Evolutionary conservation across 1,140 invertebrate species (phyloP).

Genomic region (Mercenaria mercenaria): DNA sequence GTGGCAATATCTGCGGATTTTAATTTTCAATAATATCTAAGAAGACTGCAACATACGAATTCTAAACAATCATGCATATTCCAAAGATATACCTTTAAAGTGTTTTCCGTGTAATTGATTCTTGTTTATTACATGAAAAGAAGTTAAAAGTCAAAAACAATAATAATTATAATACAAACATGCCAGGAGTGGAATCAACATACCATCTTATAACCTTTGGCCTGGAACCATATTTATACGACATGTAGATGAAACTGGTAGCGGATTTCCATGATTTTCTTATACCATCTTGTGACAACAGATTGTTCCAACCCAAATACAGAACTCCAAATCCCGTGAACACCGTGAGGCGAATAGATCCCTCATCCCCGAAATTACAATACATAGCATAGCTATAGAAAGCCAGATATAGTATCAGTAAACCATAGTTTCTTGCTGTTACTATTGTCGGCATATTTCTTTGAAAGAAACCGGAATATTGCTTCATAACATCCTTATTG

Average conservation of each 20-base stretch:
- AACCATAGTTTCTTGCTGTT: not conserved
- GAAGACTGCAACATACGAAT: too few relatives aligned
- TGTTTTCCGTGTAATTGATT: too few relatives aligned
- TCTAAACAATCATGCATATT: too few relatives aligned
- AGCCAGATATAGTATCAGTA: not conserved
- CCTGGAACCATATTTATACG: not conserved
- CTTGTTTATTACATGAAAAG: too few relatives aligned
- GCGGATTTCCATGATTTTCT: not conserved
- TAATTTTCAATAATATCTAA: too few relatives aligned
- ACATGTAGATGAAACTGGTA: not conserved
- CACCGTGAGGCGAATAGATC: conserved; percentile 19
- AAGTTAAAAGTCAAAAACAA: too few relatives aligned
- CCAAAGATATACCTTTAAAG: too few relatives aligned
- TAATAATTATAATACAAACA: not conserved
- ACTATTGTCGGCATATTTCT: not conserved
- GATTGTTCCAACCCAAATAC: not conserved
- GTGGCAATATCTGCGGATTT: too few relatives aligned
- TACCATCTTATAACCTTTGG: conserved; percentile 29
- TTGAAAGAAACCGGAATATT: not conserved
- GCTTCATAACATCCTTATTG: too few relatives aligned
- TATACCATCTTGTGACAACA: not conserved
- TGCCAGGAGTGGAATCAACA: not conserved
- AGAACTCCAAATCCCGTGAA: conserved; percentile 8
- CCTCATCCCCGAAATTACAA: conserved; percentile 10
- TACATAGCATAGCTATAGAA: conserved; percentile 42